A percentile compares a stretch with the other conserved stretches of the same genome.
Conservation (phyloP, 2,888 invertebrate genomes). For the Xestoiulus laeticollis region DNA sequence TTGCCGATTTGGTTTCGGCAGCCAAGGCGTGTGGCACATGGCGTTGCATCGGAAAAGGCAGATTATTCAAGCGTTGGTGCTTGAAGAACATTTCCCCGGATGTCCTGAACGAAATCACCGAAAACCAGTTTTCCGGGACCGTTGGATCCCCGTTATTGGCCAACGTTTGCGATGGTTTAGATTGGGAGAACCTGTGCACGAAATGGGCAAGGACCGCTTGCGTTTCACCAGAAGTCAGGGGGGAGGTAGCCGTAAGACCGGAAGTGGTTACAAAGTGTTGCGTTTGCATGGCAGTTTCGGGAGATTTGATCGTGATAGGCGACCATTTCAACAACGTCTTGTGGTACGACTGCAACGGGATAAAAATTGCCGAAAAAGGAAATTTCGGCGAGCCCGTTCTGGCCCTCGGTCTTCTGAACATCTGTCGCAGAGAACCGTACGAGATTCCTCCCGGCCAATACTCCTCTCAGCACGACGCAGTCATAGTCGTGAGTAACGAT, state of each 20-base stretch:
- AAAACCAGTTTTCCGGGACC: not conserved
- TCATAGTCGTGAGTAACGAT: not conserved
- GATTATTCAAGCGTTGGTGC: constrained; percentile 48
- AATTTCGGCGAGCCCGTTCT: constrained; percentile 35
- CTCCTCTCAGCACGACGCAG: not conserved
- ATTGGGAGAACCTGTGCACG: constrained; percentile 11
- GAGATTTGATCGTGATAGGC: constrained; percentile 15
- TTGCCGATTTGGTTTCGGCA: constrained; percentile 8
- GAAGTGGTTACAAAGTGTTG: not conserved
- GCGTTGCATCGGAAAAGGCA: not conserved
- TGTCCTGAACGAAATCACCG: constrained; percentile 41
- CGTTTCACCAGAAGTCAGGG: not conserved
- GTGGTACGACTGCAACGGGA: constrained; percentile 46
- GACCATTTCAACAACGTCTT: constrained; percentile 44
- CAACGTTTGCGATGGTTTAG: not conserved
- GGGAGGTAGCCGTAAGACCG: not conserved
- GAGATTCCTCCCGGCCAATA: not conserved
- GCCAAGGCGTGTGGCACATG: not conserved
- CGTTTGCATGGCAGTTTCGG: constrained; percentile 31
- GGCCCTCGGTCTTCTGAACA: not conserved
- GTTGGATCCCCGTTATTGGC: not conserved
- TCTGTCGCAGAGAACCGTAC: not conserved
- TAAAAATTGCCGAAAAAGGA: not conserved
- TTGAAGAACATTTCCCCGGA: constrained; percentile 48
- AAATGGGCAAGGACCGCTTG: constrained; percentile 38